Conservation (phyloP, 2,113 vertebrate species). For the Gulo gulo region DNA sequence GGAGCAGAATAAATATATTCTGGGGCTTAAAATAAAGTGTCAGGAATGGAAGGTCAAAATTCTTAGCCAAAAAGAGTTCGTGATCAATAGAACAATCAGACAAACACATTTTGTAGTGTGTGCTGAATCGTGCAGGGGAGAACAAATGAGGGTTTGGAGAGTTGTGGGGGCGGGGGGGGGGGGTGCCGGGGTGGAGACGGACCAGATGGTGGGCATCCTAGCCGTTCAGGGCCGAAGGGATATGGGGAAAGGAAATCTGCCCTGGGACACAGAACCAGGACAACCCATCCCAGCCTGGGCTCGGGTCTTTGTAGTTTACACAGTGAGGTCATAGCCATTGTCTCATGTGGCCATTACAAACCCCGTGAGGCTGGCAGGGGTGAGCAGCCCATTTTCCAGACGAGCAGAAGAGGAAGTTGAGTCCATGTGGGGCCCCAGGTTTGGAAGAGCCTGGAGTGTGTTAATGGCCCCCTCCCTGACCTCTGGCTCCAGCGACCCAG, state of each 20-base stretch:
- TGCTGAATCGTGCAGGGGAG: neutral
- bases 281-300: neutral
- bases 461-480: neutral
- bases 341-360: neutral
- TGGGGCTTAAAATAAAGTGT: constrained; percentile 48
- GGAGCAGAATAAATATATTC: constrained; percentile 30
- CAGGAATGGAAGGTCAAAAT: constrained; percentile 20
- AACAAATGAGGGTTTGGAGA: neutral
- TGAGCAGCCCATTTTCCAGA: neutral
- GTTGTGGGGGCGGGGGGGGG: rapidly evolving
- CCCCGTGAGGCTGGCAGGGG: neutral
- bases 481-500: neutral
- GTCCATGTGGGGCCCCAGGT: neutral
- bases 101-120: no score
- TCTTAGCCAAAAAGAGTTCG: neutral
- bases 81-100: neutral
- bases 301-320: neutral
- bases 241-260: neutral
- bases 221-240: neutral
- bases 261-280: neutral
- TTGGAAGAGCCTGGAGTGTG: neutral
- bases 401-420: neutral
- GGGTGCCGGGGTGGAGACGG: no score
- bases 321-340: neutral
- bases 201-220: neutral